Base-by-base conservation (phyloP, 2,888 invertebrate species). In the Taenaris catops region DNA sequence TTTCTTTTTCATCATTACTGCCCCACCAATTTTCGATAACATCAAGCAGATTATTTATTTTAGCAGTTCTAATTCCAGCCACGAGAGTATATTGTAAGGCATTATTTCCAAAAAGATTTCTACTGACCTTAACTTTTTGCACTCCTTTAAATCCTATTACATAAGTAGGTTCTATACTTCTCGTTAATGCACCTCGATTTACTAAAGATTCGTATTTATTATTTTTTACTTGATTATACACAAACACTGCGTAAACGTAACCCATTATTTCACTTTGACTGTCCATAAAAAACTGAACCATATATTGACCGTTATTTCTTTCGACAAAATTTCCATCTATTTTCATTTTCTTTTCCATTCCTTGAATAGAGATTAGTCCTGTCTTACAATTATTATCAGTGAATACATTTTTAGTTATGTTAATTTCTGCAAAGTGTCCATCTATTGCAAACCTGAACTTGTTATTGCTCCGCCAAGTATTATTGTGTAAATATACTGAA, bases 21-120 rank as follows among this genome's bases (percentile, higher is more conserved):
- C 98, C 99, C 99, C 99, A 99, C 95, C 96, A 99, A 69, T 99
- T 99, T 68, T 96, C 94, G 4, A 90, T 90, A 0, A 96, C 97
- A 63, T 98, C 94, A 34, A 99, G 87, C 23, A 90, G 89, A 58
- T 96, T 97, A 46, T 95, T 92, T 1, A 98, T 89, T 49, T 94
- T 93, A 0, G 97, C 96, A 0, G 98, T 96, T 63, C 91, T 90
- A 2, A 95, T 93, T 0, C 98, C 99, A 27, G 98, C 98, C 2
- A 99, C 87, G 8, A 99, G 74, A 56, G 97, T 96, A 62, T 97
- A 99, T 55, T 96, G 93, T 58, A 96, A 78, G 9, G 88, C 87
- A 72, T 98, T 97, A 17, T 92, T 91, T 1, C 93, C 91, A 46
- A 99, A 93, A 1, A 98, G 78, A 78, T 99, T 99, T 49, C 95